Conservation (phyloP, 2,113 vertebrate species). For the Nestor notabilis region DNA sequence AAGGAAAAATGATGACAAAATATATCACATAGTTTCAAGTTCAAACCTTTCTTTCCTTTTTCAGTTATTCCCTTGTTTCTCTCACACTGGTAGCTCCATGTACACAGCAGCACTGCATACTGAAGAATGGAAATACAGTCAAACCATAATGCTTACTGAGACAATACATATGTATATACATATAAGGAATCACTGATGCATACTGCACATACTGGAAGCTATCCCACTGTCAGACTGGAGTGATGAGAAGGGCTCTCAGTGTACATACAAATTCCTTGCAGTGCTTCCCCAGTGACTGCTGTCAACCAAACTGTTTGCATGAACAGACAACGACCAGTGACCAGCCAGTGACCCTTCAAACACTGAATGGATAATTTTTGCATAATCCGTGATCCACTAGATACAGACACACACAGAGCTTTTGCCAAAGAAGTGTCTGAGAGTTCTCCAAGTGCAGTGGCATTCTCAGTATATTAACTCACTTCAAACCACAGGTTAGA, state of each 20-base stretch:
- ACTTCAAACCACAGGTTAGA: background rate
- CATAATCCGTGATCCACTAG: background rate
- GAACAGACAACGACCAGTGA: background rate
- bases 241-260: background rate
- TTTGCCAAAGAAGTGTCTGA: background rate
- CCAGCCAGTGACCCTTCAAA: background rate
- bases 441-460: background rate
- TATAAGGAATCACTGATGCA: background rate
- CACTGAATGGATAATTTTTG: background rate
- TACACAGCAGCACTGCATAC: background rate
- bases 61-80: background rate
- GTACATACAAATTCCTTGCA: background rate
- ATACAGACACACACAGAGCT: background rate
- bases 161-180: background rate
- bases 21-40: slow-evolving; percentile 2
- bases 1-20: slow-evolving; percentile 50
- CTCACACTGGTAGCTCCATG: background rate
- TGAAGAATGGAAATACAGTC: background rate
- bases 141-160: background rate
- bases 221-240: background rate
- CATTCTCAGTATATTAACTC: background rate
- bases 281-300: background rate
- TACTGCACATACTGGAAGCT: background rate
- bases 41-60: background rate
- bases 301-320: background rate